phyloP scores from a whole-genome alignment of 1,140 invertebrate genomes.

The Magallana angulata region DNA sequence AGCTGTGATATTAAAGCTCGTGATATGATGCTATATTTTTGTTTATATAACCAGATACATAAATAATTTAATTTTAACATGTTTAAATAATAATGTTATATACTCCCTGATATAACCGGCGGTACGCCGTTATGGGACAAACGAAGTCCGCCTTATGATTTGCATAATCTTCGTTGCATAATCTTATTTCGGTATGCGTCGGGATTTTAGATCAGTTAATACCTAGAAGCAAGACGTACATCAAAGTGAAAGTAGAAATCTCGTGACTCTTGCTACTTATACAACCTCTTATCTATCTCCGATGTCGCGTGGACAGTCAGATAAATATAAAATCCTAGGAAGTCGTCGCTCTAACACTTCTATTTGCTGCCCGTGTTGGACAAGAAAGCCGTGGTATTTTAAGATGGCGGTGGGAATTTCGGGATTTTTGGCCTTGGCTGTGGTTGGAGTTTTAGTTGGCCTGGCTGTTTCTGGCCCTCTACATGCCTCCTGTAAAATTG shows the following conservation, averaged over 20 bases:
- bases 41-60: too few species aligned
- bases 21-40: too few species aligned
- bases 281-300: neutral
- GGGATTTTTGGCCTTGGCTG: neutral
- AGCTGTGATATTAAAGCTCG: too few species aligned
- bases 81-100: too few species aligned
- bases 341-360: neutral
- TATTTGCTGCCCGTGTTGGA: slow-evolving; percentile 22
- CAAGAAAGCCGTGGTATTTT: slow-evolving; percentile 22
- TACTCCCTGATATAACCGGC: too few species aligned
- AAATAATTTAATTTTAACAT: too few species aligned
- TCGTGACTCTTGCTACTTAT: neutral
- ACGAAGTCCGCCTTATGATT: neutral
- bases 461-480: slow-evolving; percentile 44
- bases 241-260: slow-evolving; percentile 27
- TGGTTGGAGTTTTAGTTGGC: slow-evolving; percentile 34
- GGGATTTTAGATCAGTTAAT: neutral
- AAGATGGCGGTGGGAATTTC: slow-evolving; percentile 14
- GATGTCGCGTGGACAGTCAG: neutral
- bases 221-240: neutral
- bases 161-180: neutral
- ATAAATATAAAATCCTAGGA: slow-evolving; percentile 4
- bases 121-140: neutral
- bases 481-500: slow-evolving; percentile 63
- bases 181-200: neutral